Evolutionary conservation across 2,113 vertebrate genomes (phyloP).

Genomic region (Aspidoscelis tigris): DNA sequence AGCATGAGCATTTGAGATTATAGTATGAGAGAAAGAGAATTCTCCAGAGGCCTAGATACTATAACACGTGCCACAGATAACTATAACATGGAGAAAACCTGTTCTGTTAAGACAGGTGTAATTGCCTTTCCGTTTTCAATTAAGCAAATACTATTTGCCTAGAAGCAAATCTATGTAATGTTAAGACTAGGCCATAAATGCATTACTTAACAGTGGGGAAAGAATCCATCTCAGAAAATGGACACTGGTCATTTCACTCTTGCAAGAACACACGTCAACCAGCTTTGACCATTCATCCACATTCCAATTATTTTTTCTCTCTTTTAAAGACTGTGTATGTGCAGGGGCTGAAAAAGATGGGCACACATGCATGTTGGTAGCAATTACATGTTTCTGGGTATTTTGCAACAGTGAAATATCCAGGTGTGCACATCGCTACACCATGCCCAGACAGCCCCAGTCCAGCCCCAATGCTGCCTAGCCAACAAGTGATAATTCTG

Average conservation of each 20-base stretch:
- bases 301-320: constrained; percentile 9
- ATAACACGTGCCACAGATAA: background rate
- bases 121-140: constrained; percentile 15
- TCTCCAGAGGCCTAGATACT: constrained; percentile 28
- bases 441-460: too few species aligned
- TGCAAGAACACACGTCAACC: constrained; percentile 8
- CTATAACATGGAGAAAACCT: background rate
- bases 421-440: too few species aligned
- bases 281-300: constrained; percentile 5
- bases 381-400: too few species aligned
- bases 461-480: too few species aligned
- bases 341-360: too few species aligned
- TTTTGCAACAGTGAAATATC: too few species aligned
- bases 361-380: too few species aligned
- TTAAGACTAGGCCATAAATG: background rate
- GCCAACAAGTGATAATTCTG: too few species aligned
- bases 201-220: background rate
- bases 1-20: background rate
- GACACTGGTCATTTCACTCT: background rate
- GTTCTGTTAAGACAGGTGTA: constrained; percentile 19
- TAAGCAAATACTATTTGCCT: constrained; percentile 13
- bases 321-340: background rate
- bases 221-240: constrained; percentile 21
- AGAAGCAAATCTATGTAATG: background rate
- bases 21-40: background rate